phyloP scores from a whole-genome alignment of 2,888 invertebrate genomes.

The Lycia hirtaria region DNA sequence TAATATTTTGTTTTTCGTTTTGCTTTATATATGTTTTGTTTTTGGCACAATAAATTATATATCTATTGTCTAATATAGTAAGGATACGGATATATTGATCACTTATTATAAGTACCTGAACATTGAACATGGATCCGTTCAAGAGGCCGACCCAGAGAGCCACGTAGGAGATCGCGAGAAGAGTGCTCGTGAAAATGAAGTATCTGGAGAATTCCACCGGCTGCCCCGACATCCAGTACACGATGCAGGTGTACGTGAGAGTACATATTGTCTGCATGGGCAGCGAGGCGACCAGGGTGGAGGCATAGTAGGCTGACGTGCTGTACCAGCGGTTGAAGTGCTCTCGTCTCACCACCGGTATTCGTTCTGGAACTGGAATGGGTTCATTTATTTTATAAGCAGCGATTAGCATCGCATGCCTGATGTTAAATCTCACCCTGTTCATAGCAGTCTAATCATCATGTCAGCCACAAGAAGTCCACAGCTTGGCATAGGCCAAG shows the following conservation, averaged over 20 bases:
- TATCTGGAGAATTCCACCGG: slow-evolving; percentile 91
- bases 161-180: slow-evolving; percentile 92
- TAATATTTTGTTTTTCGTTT: too few relatives aligned
- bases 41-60: too few relatives aligned
- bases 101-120: slow-evolving; percentile 86
- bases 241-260: slow-evolving; percentile 89
- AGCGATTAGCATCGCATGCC: too few relatives aligned
- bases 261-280: slow-evolving; percentile 93
- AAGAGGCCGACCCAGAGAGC: slow-evolving; percentile 94
- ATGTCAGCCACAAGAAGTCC: too few relatives aligned
- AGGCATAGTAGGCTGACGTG: slow-evolving; percentile 91
- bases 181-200: slow-evolving; percentile 88
- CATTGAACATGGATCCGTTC: slow-evolving; percentile 92
- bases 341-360: slow-evolving; percentile 92
- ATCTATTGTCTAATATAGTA: too few relatives aligned
- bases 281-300: slow-evolving; percentile 91
- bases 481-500: too few relatives aligned
- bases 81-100: background rate
- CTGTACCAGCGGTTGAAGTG: slow-evolving; percentile 97
- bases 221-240: slow-evolving; percentile 95
- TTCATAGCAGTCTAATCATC: too few relatives aligned
- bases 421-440: too few relatives aligned
- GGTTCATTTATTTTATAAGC: too few relatives aligned
- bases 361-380: slow-evolving; percentile 92
- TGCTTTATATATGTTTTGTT: too few relatives aligned